Percentiles rank a stretch among this genome's conserved stretches.
Conservation (phyloP, 2,797 vertebrate genomes). For the Bucorvus abyssinicus region DNA sequence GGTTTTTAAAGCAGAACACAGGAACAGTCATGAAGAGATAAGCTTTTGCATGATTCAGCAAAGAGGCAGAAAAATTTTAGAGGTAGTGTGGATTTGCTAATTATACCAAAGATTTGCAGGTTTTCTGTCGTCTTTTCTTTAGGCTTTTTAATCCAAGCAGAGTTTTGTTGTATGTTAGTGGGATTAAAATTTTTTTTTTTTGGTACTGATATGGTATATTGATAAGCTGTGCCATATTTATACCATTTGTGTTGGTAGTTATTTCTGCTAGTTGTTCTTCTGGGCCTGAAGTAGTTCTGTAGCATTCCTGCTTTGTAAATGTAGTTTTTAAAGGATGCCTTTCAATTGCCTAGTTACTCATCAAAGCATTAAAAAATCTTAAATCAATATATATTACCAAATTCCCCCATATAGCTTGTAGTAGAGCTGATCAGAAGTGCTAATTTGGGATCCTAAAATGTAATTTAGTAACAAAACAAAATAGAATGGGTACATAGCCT, state of each 20-base stretch:
- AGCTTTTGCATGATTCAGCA: not conserved
- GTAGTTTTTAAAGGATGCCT: not conserved
- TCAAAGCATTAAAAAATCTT: not conserved
- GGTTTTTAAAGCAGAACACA: not conserved
- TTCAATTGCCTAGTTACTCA: not conserved
- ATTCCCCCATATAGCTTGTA: not conserved
- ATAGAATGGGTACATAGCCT: constrained; percentile 40
- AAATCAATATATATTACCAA: not conserved
- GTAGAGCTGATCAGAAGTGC: not conserved
- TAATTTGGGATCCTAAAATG: constrained; percentile 9
- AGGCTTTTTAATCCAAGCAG: not conserved
- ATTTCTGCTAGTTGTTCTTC: not conserved
- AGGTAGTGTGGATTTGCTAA: not conserved
- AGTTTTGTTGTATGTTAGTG: not conserved
- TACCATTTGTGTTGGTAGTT: not conserved
- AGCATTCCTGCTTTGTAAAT: not conserved
- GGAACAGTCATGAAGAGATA: not conserved
- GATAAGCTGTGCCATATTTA: not conserved
- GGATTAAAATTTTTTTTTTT: not conserved
- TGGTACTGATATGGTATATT: not conserved
- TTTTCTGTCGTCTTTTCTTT: not conserved
- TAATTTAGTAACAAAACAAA: constrained; percentile 20
- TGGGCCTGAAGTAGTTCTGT: not conserved
- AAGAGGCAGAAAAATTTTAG: not conserved
- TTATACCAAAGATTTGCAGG: not conserved